phyloP scores from a whole-genome alignment of 2,888 invertebrate species.

The Ennomos fuscantarius region DNA sequence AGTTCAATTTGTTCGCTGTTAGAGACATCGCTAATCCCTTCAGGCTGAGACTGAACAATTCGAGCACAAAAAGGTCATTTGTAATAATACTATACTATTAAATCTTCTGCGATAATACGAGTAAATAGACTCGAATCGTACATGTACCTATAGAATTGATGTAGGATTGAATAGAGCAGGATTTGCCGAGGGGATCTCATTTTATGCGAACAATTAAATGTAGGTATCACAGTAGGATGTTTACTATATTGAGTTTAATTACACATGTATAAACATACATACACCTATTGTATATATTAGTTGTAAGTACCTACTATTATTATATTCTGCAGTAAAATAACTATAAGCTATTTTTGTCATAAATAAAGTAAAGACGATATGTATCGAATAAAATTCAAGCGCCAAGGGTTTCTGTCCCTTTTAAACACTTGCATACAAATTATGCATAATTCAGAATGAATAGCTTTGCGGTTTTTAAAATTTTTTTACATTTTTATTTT shows the following conservation, averaged over 20 bases:
- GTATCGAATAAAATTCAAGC: too few species aligned
- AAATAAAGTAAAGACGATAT: too few species aligned
- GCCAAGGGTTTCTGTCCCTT: too few species aligned
- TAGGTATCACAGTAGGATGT: not conserved
- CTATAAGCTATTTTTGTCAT: too few species aligned
- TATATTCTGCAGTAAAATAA: too few species aligned
- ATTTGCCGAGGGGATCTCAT: conserved; percentile 4
- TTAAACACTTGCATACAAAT: too few species aligned
- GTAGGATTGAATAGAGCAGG: conserved; percentile 4
- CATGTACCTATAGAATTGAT: conserved; percentile 12
- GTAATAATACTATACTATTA: conserved; percentile 24
- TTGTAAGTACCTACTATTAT: too few species aligned
- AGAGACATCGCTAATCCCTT: conserved; percentile 66
- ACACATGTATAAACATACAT: too few species aligned
- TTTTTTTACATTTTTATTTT: too few species aligned
- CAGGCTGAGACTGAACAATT: conserved; percentile 50
- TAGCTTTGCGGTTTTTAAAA: too few species aligned
- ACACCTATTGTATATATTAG: too few species aligned
- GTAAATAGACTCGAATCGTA: conserved; percentile 24
- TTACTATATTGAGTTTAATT: not conserved
- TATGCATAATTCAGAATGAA: too few species aligned
- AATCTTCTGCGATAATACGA: conserved; percentile 6
- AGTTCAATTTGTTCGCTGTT: conserved; percentile 76
- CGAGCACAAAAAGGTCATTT: conserved; percentile 59
- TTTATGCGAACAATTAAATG: conserved; percentile 8